These are phyloP conservation scores for Rhipidura dahli DNA, from an alignment of 2,113 vertebrate genomes.

Conservation along the genomic window DNA sequence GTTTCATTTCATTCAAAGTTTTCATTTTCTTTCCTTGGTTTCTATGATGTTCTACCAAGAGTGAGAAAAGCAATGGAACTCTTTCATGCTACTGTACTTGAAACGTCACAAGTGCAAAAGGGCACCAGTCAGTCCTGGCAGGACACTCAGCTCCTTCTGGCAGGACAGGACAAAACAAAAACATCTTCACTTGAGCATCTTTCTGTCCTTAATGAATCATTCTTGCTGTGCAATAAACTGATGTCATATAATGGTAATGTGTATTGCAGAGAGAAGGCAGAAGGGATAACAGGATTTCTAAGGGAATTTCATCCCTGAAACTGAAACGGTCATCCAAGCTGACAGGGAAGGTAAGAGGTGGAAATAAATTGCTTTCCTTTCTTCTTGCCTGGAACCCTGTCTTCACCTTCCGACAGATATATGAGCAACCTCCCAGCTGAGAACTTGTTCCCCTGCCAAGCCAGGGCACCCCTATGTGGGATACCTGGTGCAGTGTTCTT, in stretches of 20 bases:
- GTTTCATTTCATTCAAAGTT: not conserved
- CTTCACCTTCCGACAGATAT: not conserved
- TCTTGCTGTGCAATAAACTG: not conserved
- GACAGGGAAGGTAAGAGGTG: constrained; percentile 64
- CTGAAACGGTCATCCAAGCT: constrained; percentile 67
- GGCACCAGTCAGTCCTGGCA: not conserved
- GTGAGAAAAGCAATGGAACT: not conserved
- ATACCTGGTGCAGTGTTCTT: not conserved
- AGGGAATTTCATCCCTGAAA: constrained; percentile 73
- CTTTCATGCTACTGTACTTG: not conserved
- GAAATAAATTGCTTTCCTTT: not conserved
- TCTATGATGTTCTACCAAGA: not conserved
- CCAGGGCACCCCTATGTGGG: not conserved
- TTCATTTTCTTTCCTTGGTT: not conserved
- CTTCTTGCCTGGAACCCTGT: not conserved
- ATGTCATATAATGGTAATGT: not conserved
- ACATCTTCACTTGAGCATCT: not conserved
- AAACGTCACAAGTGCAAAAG: not conserved
- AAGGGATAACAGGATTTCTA: constrained; percentile 51
- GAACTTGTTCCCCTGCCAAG: not conserved
- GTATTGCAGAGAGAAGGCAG: constrained; percentile 47
- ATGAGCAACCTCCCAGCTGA: not conserved
- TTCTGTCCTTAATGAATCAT: not conserved
- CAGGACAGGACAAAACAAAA: not conserved
- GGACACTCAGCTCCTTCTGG: not conserved